These are phyloP conservation scores for Bellardia pandia DNA, from an alignment of 2,888 invertebrate species.

Conservation along the genomic window DNA sequence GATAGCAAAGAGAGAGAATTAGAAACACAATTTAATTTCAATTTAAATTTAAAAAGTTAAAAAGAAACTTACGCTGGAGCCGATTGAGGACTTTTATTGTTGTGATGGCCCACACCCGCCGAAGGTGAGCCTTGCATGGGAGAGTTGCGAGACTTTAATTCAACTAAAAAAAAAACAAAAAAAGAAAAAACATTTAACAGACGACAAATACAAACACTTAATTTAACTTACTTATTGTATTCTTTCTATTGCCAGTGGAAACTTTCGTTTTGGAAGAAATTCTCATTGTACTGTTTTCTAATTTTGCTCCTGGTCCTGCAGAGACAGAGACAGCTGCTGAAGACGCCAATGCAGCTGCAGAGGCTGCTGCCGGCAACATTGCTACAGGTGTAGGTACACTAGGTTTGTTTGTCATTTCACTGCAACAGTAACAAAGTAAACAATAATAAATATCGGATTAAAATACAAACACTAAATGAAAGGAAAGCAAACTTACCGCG, in stretches of 20 bases:
- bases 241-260: conserved; percentile 85
- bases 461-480: background rate
- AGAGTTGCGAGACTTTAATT: conserved; percentile 86
- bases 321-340: conserved; percentile 45
- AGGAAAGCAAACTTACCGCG: conserved; percentile 86
- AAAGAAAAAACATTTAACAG: conserved; percentile 16
- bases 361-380: conserved; percentile 65
- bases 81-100: conserved; percentile 83
- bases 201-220: conserved; percentile 42
- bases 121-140: conserved; percentile 87
- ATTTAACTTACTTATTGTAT: conserved; percentile 81
- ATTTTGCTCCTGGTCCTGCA: conserved; percentile 74
- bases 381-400: conserved; percentile 75
- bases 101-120: conserved; percentile 77
- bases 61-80: conserved; percentile 82
- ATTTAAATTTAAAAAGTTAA: conserved; percentile 51
- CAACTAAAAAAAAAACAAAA: conserved; percentile 79
- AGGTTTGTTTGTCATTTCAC: conserved; percentile 82
- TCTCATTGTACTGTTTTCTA: conserved; percentile 86
- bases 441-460: background rate
- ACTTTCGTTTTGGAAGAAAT: conserved; percentile 87
- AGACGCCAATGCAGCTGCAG: conserved; percentile 43
- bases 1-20: background rate
- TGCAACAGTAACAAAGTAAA: conserved; percentile 74
- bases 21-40: background rate